These are phyloP conservation scores for Pandemis heparana DNA, from an alignment of 2,888 invertebrate species.

Conservation along the genomic window DNA sequence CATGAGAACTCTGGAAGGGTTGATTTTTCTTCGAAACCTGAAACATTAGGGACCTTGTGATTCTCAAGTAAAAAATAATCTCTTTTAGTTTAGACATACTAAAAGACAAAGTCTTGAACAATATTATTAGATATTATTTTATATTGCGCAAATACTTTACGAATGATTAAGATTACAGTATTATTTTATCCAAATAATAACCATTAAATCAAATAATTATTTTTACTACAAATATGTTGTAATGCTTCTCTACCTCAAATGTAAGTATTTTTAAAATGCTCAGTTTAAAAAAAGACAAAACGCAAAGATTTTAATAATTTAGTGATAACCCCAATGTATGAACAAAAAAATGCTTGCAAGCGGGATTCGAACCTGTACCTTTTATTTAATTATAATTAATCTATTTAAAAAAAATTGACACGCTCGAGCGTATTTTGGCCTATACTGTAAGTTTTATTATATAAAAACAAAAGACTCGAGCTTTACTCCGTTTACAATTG, in stretches of 20 bases:
- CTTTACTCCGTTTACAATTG: not conserved
- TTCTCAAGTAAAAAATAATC: too few relatives aligned
- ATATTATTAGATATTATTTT: not conserved
- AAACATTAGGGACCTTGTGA: too few relatives aligned
- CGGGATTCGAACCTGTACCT: not conserved
- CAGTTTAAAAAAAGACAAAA: slow-evolving; percentile 3
- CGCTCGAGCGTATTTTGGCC: not conserved
- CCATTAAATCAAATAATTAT: slow-evolving; percentile 16
- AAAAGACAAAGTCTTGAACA: too few relatives aligned
- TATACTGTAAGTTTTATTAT: not conserved
- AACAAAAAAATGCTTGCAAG: not conserved
- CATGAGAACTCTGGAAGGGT: too few relatives aligned
- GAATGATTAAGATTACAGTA: slow-evolving; percentile 5
- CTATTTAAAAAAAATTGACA: not conserved
- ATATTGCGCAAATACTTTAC: not conserved
- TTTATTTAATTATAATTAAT: not conserved
- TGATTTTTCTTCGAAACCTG: too few relatives aligned
- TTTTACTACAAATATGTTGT: slow-evolving; percentile 10
- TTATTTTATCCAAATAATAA: slow-evolving; percentile 18
- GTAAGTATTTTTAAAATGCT: slow-evolving; percentile 6
- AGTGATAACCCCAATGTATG: not conserved
- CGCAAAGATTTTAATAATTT: not conserved
- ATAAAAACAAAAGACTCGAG: not conserved
- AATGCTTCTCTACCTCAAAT: slow-evolving; percentile 24
- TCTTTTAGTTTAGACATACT: too few relatives aligned